Evolutionary conservation across 2,113 vertebrate genomes (phyloP), one percentile per base, ranked within the genome.

Genomic region (Isichthys henryi): DNA sequence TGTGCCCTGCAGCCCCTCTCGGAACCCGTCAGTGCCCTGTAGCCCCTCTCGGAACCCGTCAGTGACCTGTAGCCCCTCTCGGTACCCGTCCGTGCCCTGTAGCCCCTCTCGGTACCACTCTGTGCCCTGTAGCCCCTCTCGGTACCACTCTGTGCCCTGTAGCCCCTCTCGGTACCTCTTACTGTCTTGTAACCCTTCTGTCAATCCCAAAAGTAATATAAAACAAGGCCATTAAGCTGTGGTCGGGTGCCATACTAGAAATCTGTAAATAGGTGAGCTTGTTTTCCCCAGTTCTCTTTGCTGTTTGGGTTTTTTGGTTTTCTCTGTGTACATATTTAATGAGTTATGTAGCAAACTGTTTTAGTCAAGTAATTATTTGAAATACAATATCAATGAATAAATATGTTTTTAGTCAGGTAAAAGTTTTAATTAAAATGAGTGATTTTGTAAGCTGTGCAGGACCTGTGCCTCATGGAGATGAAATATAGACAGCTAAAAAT

Each of bases 291-390:
- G 92, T 95, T 93, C 93, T 93, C 35, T 43, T 95, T 96, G 95
- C 93, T 80, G 95, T 95, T 95, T 96, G 96, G 93, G 94, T 95
- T 82, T 92, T 93, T 95, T 97, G 95, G 95, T 95, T 94, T 96
- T 91, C 56, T 95, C 94, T 96, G 87, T 97, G 96, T 97, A 97
- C 96, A 97, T 97, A 97, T 95, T 97, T 95, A 95, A 95, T 94
- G 95, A 96, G 95, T 49, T 95, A 95, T 93, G 92, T 94, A 93
- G 95, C 93, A 95, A 94, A 94, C 94, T 94, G 93, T 94, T 95
- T 95, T 94, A 95, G 94, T 95, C 94, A 86, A 80, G 88, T 77
- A 74, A 88, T 31, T 27, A 49, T 49, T 49, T 74, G 88, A 91
- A 88, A 56, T 31, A 52, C 56, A 86, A 74, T 53, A 66, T 93